Conservation (phyloP, 2,113 vertebrate genomes). For the Ptilonorhynchus violaceus region DNA sequence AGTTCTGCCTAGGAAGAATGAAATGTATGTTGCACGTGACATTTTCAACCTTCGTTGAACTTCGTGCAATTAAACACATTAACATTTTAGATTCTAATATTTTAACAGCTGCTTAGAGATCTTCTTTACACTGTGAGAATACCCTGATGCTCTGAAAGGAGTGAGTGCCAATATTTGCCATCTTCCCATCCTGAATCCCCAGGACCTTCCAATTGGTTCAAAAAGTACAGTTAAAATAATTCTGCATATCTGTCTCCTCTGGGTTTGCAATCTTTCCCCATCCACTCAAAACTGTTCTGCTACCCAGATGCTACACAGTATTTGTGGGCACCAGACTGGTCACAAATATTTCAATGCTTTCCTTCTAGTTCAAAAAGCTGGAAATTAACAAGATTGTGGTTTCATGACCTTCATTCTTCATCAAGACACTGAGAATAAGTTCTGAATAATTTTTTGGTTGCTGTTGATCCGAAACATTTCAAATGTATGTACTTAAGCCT, state of each 20-base stretch:
- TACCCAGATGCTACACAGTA: neutral
- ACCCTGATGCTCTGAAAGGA: neutral
- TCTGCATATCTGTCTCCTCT: neutral
- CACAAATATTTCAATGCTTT: neutral
- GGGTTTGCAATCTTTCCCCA: neutral
- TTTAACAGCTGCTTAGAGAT: neutral
- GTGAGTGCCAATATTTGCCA: neutral
- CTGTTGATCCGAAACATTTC: neutral
- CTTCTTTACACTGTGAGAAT: neutral
- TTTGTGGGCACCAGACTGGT: neutral
- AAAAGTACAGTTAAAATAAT: neutral
- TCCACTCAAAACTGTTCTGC: neutral
- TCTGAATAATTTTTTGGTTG: neutral
- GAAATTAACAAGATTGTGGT: neutral
- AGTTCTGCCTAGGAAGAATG: neutral
- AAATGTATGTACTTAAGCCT: neutral
- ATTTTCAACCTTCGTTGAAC: constrained; percentile 3
- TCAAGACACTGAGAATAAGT: neutral
- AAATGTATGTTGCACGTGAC: neutral
- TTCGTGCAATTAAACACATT: neutral
- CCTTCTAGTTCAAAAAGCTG: neutral
- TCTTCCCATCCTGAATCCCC: neutral
- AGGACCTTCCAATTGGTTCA: neutral
- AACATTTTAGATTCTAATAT: neutral
- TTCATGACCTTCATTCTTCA: neutral